Evolutionary conservation across 2,888 invertebrate species (phyloP), one percentile per base, ranked within the genome.

Genomic region (Unio pictorum): DNA sequence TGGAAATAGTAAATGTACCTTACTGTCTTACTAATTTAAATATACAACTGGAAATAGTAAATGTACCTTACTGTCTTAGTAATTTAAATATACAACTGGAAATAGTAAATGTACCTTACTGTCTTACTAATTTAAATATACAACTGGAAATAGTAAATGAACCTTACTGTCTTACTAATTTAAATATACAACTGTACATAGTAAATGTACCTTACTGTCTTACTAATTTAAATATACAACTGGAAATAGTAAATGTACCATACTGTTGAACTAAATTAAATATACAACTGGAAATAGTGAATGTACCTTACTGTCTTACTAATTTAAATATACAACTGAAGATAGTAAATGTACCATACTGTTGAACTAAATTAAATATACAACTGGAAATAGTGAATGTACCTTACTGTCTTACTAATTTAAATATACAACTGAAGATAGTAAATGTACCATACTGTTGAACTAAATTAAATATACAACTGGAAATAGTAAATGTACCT

Each of bases 21-120:
- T 45, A 45, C 11, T 45, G 8, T 45, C 8, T 7, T 7, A 45
- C 34, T 45, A 45, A 11, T 45, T 34, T 34, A 5, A 6, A 34
- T 34, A 34, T 34, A 34, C 7, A 23, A 90, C 90, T 89, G 79
- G 8, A 81, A 82, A 34, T 30, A 45, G 45, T 45, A 11, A 45
- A 45, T 11, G 45, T 45, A 45, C 0, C 4, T 8, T 45, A 45
- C 11, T 45, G 8, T 45, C 8, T 7, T 7, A 45, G 8, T 45
- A 45, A 11, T 45, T 34, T 34, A 5, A 6, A 34, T 34, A 34
- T 34, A 34, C 7, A 23, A 90, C 90, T 89, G 79, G 8, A 81
- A 82, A 34, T 30, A 45, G 45, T 45, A 45, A 45, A 45, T 11
- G 45, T 45, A 45, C 0, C 4, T 45, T 45, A 45, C 11, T 45